Percentiles rank a stretch among this genome's conserved stretches.
These are phyloP conservation scores for Camponotus fellah DNA, from an alignment of 2,888 invertebrate species.

Conservation along the genomic window DNA sequence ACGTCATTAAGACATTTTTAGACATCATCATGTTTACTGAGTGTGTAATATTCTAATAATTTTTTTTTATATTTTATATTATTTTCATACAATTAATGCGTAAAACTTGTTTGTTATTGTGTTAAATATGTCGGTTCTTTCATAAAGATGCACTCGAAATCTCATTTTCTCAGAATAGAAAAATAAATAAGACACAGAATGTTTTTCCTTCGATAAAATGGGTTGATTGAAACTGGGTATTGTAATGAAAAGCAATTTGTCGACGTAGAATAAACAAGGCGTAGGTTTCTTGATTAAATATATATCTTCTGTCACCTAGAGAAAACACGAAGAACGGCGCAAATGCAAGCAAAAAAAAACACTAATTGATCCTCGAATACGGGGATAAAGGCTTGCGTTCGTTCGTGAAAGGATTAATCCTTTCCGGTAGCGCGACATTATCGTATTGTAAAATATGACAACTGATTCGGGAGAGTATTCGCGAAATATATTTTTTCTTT, in stretches of 20 bases:
- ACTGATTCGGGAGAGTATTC: too few relatives aligned
- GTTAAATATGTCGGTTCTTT: neutral
- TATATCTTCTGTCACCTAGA: neutral
- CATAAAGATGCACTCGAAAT: neutral
- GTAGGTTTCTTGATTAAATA: slow-evolving; percentile 31
- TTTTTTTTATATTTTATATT: too few relatives aligned
- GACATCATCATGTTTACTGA: too few relatives aligned
- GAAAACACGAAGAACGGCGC: slow-evolving; percentile 18
- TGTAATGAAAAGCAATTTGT: slow-evolving; percentile 14
- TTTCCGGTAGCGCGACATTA: neutral
- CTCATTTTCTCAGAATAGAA: slow-evolving; percentile 13
- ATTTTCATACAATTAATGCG: neutral
- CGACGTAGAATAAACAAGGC: slow-evolving; percentile 6
- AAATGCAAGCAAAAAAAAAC: neutral
- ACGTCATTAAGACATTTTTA: too few relatives aligned
- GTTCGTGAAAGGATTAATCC: neutral
- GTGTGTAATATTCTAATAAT: neutral
- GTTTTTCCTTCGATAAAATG: neutral
- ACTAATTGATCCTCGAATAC: neutral
- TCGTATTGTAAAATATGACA: neutral
- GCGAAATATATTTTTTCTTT: neutral
- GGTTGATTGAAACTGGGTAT: neutral
- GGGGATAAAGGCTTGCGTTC: neutral
- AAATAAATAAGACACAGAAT: neutral
- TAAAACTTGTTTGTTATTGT: neutral